Base-by-base conservation (phyloP, 2,113 vertebrate genomes). In the Columbina picui region DNA sequence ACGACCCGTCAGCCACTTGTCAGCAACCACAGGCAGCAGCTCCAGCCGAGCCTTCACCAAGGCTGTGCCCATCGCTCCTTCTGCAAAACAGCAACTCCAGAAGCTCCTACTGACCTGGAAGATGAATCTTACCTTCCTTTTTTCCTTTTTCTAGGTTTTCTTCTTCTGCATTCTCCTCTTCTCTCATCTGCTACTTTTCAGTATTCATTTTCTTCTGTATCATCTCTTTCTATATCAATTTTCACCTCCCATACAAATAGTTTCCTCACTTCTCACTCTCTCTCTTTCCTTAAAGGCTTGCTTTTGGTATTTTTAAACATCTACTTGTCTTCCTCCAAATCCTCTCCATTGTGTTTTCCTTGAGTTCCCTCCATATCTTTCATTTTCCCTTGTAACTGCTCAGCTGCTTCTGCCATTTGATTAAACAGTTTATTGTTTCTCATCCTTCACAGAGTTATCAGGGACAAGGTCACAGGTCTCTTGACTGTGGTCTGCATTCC, bases 11-110 rank as follows among this genome's bases (percentile, higher is more conserved):
- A 61, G 47, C 8, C 41, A 1, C 65, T 8, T 61, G 50, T 17
- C 53, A 76, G 60, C 71, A 50, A 21, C 20, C 3, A 3, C 41
- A 39, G 22, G 14, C 79, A 78, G 38, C 9, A 75, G 23, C 25
- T 60, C 38, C 8, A 1, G 13, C 23, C 2, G 4, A 36, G 16
- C 23, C 61, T 38, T 45, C 5, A 0, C 1, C 41, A 70, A 8
- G n/a, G 29, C 52, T 43, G 12, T 32, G 68, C 36, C 57, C 30
- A 57, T 61, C 0, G 0, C 26, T 17, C 29, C 32, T 59, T 78
- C 67, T 70, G 32, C 26, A 75, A 73, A 87, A 79, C 25, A 74
- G 39, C 9, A 74, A 85, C 61, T 74, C 23, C 52, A 93, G 49
- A 36, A 86, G 41, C 47, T 77, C 45, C 53, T 83, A 65, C 20